Conservation (phyloP, 2,888 invertebrate species). For the Nebria salina region DNA sequence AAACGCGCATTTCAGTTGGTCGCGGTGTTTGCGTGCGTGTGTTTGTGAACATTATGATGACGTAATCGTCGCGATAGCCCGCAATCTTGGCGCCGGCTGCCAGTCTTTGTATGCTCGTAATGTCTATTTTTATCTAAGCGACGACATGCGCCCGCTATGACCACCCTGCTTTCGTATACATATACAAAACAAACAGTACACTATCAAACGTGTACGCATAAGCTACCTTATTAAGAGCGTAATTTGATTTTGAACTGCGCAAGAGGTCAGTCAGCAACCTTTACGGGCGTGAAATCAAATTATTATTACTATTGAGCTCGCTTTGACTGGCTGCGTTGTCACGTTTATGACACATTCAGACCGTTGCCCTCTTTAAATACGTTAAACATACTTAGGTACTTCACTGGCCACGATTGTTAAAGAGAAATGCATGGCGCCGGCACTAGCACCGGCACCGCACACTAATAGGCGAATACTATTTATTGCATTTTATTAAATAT, state of each 20-base stretch:
- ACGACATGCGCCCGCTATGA: conserved; percentile 18
- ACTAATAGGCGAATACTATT: neutral
- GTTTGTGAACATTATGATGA: conserved; percentile 55
- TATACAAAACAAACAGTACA: neutral
- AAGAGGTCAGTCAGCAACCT: neutral
- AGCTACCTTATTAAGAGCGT: neutral
- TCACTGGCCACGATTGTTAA: neutral
- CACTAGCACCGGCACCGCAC: neutral
- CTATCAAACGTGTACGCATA: neutral
- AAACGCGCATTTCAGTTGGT: neutral
- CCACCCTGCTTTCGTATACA: conserved; percentile 10
- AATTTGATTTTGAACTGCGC: neutral
- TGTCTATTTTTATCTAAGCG: conserved; percentile 66
- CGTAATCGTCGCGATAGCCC: conserved; percentile 66
- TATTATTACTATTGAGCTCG: neutral
- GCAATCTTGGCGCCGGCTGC: conserved; percentile 67
- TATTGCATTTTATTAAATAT: neutral
- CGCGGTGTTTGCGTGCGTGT: neutral
- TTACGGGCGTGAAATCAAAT: neutral
- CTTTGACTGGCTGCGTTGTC: neutral
- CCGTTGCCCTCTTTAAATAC: neutral
- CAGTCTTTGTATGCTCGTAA: conserved; percentile 63
- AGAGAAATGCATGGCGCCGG: neutral
- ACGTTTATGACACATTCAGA: neutral
- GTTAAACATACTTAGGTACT: neutral